phyloP scores from a whole-genome alignment of 2,888 invertebrate species.

The Petrophora chlorosata region DNA sequence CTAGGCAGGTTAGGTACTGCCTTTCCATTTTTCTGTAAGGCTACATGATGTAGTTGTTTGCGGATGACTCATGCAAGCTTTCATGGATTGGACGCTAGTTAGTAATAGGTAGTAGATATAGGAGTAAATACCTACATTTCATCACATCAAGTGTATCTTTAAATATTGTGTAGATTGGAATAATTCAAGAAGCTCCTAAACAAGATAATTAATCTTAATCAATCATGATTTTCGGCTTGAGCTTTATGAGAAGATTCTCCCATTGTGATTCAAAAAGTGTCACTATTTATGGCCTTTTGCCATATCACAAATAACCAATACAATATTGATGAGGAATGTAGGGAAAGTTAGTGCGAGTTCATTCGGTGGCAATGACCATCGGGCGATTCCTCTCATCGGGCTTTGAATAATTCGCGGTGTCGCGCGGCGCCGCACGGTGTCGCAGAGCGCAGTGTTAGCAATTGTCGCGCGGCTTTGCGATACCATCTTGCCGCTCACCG shows the following conservation, averaged over 20 bases:
- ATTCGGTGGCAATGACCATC: constrained; percentile 18
- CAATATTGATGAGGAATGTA: constrained; percentile 4
- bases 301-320: neutral
- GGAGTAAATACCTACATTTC: too few relatives aligned
- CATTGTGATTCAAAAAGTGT: too few relatives aligned
- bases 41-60: neutral
- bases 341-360: constrained; percentile 14
- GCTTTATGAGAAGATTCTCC: too few relatives aligned
- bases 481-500: constrained; percentile 71
- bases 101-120: too few relatives aligned
- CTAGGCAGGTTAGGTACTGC: constrained; percentile 26
- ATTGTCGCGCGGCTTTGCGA: constrained; percentile 78
- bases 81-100: too few relatives aligned
- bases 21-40: constrained; percentile 17
- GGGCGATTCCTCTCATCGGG: constrained; percentile 51
- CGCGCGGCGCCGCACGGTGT: constrained; percentile 58
- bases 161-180: too few relatives aligned
- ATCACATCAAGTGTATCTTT: too few relatives aligned
- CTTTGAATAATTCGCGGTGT: constrained; percentile 73
- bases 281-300: too few relatives aligned
- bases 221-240: too few relatives aligned
- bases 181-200: too few relatives aligned
- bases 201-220: too few relatives aligned
- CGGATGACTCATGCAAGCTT: neutral
- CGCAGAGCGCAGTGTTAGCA: constrained; percentile 64